These are phyloP conservation scores for Drosophila ercepeae DNA, from an alignment of 1,140 invertebrate species.

Conservation along the genomic window DNA sequence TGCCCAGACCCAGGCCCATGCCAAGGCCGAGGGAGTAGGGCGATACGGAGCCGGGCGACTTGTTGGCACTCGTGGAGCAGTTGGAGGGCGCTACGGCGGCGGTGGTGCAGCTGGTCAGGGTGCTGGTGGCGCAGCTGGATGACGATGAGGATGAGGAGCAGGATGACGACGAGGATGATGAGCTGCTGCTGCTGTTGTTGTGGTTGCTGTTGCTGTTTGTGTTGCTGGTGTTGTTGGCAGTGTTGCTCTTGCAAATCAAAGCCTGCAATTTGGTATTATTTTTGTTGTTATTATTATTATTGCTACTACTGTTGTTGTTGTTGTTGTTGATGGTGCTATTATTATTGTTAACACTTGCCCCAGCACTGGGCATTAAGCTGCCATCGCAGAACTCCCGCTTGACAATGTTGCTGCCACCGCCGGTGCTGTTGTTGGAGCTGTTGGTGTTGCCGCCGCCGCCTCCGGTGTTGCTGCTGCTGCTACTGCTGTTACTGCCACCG, in stretches of 20 bases:
- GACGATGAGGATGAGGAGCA: constrained; percentile 72
- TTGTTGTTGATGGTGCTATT: constrained; percentile 42
- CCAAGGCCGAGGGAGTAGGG: constrained; percentile 57
- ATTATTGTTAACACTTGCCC: constrained; percentile 57
- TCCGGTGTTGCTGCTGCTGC: constrained; percentile 47
- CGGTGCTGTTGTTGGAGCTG: constrained; percentile 7
- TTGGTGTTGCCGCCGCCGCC: constrained; percentile 38
- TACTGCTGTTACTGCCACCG: constrained; percentile 56
- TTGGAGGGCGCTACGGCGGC: constrained; percentile 78
- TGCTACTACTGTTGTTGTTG: constrained; percentile 44
- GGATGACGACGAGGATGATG: constrained; percentile 72
- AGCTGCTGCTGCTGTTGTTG: constrained; percentile 51
- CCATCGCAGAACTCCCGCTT: constrained; percentile 81
- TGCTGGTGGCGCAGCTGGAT: constrained; percentile 73
- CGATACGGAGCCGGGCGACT: constrained; percentile 56
- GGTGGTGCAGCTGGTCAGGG: constrained; percentile 74
- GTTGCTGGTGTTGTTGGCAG: constrained; percentile 20
- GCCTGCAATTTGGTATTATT: constrained; percentile 66
- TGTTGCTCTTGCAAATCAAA: constrained; percentile 43
- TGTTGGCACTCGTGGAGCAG: constrained; percentile 80
- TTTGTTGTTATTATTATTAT: constrained; percentile 59
- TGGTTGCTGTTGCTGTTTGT: constrained; percentile 27
- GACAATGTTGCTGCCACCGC: constrained; percentile 58
- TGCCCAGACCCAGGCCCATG: constrained; percentile 30
- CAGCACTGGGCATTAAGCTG: constrained; percentile 66